A percentile compares a stretch with the other conserved stretches of the same genome.
Conservation (phyloP, 2,797 vertebrate species). For the Enteromius treurensis region DNA sequence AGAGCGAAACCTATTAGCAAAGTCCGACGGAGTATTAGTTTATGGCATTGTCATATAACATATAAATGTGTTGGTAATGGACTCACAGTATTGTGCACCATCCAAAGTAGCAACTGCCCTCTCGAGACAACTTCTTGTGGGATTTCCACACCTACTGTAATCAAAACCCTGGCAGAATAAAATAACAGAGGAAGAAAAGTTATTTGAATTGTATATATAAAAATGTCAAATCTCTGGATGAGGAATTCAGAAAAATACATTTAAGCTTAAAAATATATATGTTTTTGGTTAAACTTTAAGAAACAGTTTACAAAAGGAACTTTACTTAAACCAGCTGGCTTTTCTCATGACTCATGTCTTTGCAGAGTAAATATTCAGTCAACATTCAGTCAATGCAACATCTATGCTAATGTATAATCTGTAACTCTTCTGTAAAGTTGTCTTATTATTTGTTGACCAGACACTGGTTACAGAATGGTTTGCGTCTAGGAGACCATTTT, state of each 20-base stretch:
- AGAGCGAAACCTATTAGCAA: slow-evolving; percentile 81
- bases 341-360: not conserved
- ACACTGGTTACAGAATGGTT: not conserved
- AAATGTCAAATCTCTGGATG: not conserved
- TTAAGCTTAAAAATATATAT: not conserved
- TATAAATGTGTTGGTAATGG: not conserved
- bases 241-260: not conserved
- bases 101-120: slow-evolving; percentile 87
- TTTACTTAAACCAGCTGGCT: not conserved
- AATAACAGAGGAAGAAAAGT: not conserved
- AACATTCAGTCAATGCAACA: not conserved
- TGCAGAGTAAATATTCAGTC: not conserved
- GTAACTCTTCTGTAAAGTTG: not conserved
- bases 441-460: not conserved
- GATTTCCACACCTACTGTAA: slow-evolving; percentile 94
- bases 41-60: not conserved
- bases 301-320: not conserved
- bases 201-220: not conserved
- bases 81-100: slow-evolving; percentile 91
- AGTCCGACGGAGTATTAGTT: not conserved
- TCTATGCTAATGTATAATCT: not conserved
- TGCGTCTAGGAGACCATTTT: not conserved
- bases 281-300: no score
- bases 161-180: slow-evolving; percentile 82
- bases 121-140: slow-evolving; percentile 89